phyloP scores from a whole-genome alignment of 2,797 vertebrate genomes.

The Pyrocephalus nanus region DNA sequence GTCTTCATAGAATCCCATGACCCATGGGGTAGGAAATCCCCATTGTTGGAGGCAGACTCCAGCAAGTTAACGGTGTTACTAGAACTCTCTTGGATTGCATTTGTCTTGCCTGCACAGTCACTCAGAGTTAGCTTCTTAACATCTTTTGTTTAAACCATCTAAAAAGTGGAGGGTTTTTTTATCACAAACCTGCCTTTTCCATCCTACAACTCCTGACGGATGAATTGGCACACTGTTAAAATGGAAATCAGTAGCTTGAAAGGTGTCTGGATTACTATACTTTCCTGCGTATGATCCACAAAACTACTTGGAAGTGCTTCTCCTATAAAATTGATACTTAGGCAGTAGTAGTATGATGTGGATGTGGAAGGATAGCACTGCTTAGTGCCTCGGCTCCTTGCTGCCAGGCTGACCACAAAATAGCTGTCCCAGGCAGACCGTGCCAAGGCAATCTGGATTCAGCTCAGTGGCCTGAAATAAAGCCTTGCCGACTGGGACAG shows the following conservation, averaged over 20 bases:
- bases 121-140: not conserved
- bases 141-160: not conserved
- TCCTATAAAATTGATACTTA: not conserved
- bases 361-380: not conserved
- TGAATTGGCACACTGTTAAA: not conserved
- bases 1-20: constrained; percentile 49
- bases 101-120: not conserved
- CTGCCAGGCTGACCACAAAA: not conserved
- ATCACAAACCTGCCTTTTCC: not conserved
- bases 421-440: not conserved
- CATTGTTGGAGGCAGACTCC: not conserved
- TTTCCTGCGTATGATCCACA: not conserved
- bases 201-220: not conserved
- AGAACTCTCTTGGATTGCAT: not conserved
- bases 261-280: not conserved
- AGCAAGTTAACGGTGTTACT: not conserved
- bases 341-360: not conserved
- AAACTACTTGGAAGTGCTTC: not conserved
- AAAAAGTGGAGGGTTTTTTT: not conserved
- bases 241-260: not conserved
- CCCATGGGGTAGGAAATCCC: constrained; percentile 39
- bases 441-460: not conserved
- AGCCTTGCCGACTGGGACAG: not conserved
- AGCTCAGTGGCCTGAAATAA: not conserved
- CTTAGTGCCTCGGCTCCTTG: not conserved